These are phyloP conservation scores for Butastur rufipennis DNA, from an alignment of 2,113 vertebrate genomes.

Conservation along the genomic window DNA sequence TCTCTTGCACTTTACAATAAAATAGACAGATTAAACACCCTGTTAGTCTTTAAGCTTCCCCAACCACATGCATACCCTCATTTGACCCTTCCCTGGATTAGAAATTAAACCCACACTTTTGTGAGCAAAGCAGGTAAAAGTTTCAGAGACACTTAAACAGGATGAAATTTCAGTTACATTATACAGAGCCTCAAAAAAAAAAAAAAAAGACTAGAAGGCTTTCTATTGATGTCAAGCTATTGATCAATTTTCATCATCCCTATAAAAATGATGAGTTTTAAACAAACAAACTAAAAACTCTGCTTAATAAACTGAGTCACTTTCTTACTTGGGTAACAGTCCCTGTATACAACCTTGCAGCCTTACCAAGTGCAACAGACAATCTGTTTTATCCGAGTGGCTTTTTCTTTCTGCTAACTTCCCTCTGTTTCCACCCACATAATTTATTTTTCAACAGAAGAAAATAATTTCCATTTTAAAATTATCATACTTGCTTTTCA, in stretches of 20 bases:
- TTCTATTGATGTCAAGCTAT: not conserved
- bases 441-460: slow-evolving; percentile 54
- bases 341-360: not conserved
- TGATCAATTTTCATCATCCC: not conserved
- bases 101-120: not conserved
- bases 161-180: not conserved
- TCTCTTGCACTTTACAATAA: not conserved
- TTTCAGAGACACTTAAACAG: not conserved
- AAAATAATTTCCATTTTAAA: slow-evolving; percentile 59
- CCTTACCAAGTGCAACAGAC: not conserved
- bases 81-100: not conserved
- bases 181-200: not conserved
- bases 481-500: slow-evolving; percentile 57
- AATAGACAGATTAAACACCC: not conserved
- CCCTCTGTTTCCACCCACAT: slow-evolving; percentile 7
- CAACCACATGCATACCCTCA: not conserved
- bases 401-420: slow-evolving; percentile 14
- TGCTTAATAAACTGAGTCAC: not conserved
- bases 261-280: not conserved
- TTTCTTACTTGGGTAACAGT: not conserved
- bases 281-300: not conserved
- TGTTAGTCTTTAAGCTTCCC: not conserved
- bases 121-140: not conserved
- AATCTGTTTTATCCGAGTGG: not conserved
- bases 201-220: not conserved